A percentile compares a stretch with the other conserved stretches of the same genome.
phyloP scores from a whole-genome alignment of 2,113 vertebrate genomes.

The Ophiodon elongatus region DNA sequence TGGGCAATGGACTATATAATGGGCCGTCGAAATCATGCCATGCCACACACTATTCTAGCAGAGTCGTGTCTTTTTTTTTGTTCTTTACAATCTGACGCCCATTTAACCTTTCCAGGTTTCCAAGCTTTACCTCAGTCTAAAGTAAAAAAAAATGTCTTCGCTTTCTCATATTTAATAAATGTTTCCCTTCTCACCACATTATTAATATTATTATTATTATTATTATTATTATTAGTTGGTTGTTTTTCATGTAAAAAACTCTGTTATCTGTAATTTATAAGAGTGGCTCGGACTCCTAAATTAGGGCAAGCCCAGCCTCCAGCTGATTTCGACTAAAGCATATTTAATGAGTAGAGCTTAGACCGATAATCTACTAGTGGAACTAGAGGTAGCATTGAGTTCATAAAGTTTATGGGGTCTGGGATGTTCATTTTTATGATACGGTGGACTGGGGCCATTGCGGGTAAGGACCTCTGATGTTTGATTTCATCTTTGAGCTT shows the following conservation, averaged over 20 bases:
- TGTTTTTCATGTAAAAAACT: neutral
- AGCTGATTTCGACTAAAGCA: neutral
- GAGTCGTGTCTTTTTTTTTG: too few relatives aligned
- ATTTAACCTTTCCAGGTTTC: neutral
- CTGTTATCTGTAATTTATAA: neutral
- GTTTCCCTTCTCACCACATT: neutral
- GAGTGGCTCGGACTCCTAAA: neutral
- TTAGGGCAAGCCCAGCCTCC: neutral
- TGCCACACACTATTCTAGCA: too few relatives aligned
- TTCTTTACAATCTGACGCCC: neutral
- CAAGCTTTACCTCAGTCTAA: neutral
- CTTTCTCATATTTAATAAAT: neutral
- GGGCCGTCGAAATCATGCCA: too few relatives aligned
- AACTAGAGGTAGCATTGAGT: conserved; percentile 3
- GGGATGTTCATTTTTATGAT: conserved; percentile 15
- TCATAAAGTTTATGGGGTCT: conserved; percentile 30
- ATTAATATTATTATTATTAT: neutral
- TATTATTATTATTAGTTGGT: too few relatives aligned
- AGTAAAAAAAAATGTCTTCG: neutral
- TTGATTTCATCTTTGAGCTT: neutral
- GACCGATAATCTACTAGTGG: neutral
- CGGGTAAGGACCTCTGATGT: neutral
- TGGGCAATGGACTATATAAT: too few relatives aligned
- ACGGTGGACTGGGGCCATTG: neutral
- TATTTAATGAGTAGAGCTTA: neutral